Percentiles rank a stretch among this genome's conserved stretches.
phyloP scores from a whole-genome alignment of 2,113 vertebrate species.

The Ptyas mucosa region DNA sequence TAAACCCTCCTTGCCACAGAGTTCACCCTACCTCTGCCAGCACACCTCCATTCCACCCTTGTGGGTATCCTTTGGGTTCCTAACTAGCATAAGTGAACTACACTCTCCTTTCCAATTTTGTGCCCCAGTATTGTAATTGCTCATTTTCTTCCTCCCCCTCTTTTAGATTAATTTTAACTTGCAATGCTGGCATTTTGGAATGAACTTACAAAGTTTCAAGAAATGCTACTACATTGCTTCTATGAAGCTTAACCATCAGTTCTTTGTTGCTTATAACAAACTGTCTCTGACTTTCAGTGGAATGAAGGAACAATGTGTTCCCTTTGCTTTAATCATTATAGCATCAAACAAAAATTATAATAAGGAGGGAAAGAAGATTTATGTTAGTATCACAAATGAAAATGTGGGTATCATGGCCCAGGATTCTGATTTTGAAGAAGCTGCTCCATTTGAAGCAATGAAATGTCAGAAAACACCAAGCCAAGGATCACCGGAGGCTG shows the following conservation, averaged over 20 bases:
- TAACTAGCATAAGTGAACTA: not conserved
- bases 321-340: not conserved
- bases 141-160: not conserved
- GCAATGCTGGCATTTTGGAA: not conserved
- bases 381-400: not conserved
- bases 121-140: not conserved
- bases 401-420: not conserved
- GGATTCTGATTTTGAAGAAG: not conserved
- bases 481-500: not conserved
- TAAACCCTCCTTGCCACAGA: not conserved
- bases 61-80: no score
- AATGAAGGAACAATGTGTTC: not conserved
- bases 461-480: not conserved
- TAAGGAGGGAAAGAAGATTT: not conserved
- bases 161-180: no score
- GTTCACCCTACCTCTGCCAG: not conserved
- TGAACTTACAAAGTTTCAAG: not conserved
- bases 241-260: no score
- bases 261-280: not conserved
- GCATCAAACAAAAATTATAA: not conserved
- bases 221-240: not conserved
- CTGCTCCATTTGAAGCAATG: not conserved
- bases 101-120: no score
- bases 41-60: not conserved
- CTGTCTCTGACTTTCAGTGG: not conserved